phyloP scores from a whole-genome alignment of 2,888 invertebrate species.

The Biston stratarius region DNA sequence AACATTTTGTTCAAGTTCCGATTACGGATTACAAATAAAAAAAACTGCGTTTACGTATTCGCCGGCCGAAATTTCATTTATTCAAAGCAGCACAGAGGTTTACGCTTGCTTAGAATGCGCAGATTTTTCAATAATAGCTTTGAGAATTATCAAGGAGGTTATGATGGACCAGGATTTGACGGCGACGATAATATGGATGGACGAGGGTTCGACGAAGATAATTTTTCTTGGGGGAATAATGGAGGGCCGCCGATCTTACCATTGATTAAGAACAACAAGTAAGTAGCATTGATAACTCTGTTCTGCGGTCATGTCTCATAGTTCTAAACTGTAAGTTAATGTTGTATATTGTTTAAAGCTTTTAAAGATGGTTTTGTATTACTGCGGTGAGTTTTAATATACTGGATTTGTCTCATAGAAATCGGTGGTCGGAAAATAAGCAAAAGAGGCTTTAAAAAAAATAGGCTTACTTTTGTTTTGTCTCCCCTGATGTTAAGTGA shows the following conservation, averaged over 20 bases:
- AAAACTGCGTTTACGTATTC: background rate
- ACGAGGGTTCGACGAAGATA: constrained; percentile 4
- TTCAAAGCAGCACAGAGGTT: background rate
- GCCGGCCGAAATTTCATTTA: background rate
- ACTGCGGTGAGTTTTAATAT: too few relatives aligned
- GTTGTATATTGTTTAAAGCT: too few relatives aligned
- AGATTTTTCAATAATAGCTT: constrained; percentile 6
- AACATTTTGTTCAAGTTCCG: too few relatives aligned
- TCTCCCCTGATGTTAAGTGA: too few relatives aligned
- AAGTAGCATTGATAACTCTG: background rate
- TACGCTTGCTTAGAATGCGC: background rate
- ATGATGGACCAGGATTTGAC: constrained; percentile 8
- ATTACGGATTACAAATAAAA: too few relatives aligned
- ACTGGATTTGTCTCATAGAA: too few relatives aligned
- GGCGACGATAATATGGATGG: constrained; percentile 1
- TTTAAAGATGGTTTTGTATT: background rate
- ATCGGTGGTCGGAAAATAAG: too few relatives aligned
- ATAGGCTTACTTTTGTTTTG: too few relatives aligned
- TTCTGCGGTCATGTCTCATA: background rate
- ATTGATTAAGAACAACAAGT: background rate
- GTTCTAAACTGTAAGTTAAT: too few relatives aligned
- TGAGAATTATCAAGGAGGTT: background rate
- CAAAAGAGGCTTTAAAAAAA: too few relatives aligned
- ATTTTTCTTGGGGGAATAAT: constrained; percentile 1
- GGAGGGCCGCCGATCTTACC: background rate